A percentile compares a stretch with the other conserved stretches of the same genome.
phyloP scores from a whole-genome alignment of 1,140 invertebrate species.

The fruit fly (Drosophila melanogaster) region DNA sequence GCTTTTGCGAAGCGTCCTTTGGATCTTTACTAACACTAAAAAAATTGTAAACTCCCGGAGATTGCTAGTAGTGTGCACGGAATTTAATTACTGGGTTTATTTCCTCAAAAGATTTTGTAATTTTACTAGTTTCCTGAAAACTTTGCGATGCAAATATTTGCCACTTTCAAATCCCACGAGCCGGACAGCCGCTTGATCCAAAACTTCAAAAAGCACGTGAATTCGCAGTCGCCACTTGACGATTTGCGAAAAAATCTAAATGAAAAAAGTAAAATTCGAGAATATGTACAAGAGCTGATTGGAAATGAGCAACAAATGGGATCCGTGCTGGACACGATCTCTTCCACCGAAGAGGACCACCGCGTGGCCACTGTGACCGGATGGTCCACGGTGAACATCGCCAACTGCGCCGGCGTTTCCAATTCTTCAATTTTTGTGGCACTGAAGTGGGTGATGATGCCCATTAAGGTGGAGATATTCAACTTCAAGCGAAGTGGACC shows the following conservation, averaged over 20 bases:
- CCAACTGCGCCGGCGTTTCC: constrained; percentile 17
- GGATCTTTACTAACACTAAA: background rate
- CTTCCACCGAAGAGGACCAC: background rate
- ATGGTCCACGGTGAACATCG: constrained; percentile 46
- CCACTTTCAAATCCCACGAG: background rate
- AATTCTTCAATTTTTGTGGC: constrained; percentile 31
- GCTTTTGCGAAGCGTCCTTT: background rate
- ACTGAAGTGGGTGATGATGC: constrained; percentile 39
- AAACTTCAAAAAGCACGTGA: constrained; percentile 9
- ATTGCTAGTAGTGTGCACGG: background rate
- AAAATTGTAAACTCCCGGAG: constrained; percentile 18
- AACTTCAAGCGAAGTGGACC: constrained; percentile 34
- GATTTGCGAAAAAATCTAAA: constrained; percentile 22
- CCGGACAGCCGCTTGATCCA: background rate
- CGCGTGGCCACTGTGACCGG: constrained; percentile 21
- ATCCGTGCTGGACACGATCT: constrained; percentile 16
- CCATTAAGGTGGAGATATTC: constrained; percentile 29
- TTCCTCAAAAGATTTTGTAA: background rate
- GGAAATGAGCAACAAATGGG: background rate
- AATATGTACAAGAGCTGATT: background rate
- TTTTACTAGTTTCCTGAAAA: background rate
- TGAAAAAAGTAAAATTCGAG: background rate
- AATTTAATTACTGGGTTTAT: background rate
- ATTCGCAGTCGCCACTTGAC: background rate
- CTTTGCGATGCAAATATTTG: background rate